Conservation (phyloP, 2,797 vertebrate species). For the Alectoris magna region DNA sequence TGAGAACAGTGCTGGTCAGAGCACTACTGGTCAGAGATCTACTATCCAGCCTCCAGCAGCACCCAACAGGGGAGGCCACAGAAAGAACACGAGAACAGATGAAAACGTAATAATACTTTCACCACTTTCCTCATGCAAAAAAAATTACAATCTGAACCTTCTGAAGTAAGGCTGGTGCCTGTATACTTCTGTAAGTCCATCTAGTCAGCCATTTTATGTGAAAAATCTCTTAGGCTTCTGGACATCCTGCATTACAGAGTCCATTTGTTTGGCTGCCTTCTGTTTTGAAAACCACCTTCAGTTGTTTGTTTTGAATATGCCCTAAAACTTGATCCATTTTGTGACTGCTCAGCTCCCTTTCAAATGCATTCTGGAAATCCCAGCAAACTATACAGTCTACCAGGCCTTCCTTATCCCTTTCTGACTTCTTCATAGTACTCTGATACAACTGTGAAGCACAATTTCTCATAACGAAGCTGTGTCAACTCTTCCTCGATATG, state of each 20-base stretch:
- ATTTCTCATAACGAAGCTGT: background rate
- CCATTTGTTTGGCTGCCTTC: background rate
- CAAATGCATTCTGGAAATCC: background rate
- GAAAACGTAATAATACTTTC: background rate
- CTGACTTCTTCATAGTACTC: background rate
- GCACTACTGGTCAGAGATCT: background rate
- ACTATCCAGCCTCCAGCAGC: background rate
- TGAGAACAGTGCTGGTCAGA: background rate
- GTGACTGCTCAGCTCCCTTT: background rate
- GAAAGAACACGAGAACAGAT: background rate
- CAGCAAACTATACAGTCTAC: background rate
- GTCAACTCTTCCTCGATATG: accelerated
- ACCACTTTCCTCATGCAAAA: background rate
- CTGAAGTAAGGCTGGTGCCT: background rate
- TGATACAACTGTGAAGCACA: background rate
- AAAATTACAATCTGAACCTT: background rate
- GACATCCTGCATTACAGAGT: background rate
- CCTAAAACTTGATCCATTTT: background rate
- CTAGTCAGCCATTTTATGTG: background rate
- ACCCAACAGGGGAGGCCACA: background rate
- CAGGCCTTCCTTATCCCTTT: background rate
- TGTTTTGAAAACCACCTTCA: background rate
- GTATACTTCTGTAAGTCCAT: background rate
- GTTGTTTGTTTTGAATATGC: background rate
- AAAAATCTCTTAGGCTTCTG: background rate